Evolutionary conservation across 2,888 invertebrate species (phyloP), one percentile per base, ranked within the genome.

Genomic region (Leptura quadrifasciata): DNA sequence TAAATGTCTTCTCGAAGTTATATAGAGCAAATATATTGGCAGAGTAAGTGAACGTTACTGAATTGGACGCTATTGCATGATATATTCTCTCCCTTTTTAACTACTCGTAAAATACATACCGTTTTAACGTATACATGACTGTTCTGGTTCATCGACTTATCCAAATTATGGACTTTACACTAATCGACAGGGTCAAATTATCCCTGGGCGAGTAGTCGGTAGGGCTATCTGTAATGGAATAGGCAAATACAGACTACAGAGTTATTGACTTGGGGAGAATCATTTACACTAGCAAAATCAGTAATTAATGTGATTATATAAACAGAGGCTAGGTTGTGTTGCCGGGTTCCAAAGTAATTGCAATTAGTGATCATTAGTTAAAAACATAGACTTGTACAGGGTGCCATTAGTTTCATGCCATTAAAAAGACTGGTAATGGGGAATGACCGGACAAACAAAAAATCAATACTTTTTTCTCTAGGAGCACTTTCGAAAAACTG

Each of bases 1-100:
- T 58, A 39, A 58, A 57, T 35, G 57, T n/a, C 15, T 69, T 15
- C 20, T 69, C n/a, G 39, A 35, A 57, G 58, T 69, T 57, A 69
- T 58, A 21, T 58, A 15, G 58, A 58, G 57, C 39, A 69, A 69
- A 69, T 69, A 47, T 39, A 69, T 58, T 47, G 3, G 24, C n/a
- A 47, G 65, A 65, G 54, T 52, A 39, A 15, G 63, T 63, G n/a
- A n/a, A 15, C 2, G 5, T n/a, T 3, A 5, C 47, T n/a, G 47
- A 15, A 39, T 18, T 6, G 54, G 17, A 39, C 10, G 15, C 1
- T 47, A n/a, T 0, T 47, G n/a, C 12, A 47, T 47, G 5, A 47
- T 47, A 15, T 47, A 47, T 47, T 47, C 6, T 39, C 39, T 39
- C 1, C 12, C 6, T 2, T 6, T 31, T 47, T 12, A 47, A 47